phyloP scores from a whole-genome alignment of 2,113 vertebrate species.

The Hucho hucho region DNA sequence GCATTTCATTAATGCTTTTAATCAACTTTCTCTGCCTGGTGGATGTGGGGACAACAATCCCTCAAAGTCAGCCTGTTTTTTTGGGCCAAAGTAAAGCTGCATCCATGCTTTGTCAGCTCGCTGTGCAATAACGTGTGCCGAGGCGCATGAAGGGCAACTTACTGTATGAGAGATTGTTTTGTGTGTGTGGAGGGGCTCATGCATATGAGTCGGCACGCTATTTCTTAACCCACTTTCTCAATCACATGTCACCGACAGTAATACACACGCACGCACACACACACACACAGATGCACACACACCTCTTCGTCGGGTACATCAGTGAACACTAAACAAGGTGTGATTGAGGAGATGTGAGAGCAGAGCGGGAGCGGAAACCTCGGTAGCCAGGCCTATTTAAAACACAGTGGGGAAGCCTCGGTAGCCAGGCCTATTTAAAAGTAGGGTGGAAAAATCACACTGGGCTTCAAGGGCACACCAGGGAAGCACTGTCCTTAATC shows the following conservation, averaged over 20 bases:
- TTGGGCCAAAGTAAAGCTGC: constrained; percentile 45
- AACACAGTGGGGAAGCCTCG: constrained; percentile 16
- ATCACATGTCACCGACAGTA: constrained; percentile 28
- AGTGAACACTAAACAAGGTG: constrained; percentile 25
- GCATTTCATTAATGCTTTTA: constrained; percentile 53
- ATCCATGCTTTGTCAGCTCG: constrained; percentile 27
- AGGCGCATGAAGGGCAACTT: constrained; percentile 6
- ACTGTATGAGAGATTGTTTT: constrained; percentile 22
- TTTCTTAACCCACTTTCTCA: constrained; percentile 46
- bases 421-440: too few relatives aligned
- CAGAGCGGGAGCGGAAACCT: constrained; percentile 6
- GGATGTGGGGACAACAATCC: constrained; percentile 27
- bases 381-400: constrained; percentile 40
- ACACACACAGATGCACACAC: neutral
- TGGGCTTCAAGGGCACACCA: constrained; percentile 37
- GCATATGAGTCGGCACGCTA: constrained; percentile 50
- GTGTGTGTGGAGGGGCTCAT: constrained; percentile 23
- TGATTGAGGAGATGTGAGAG: constrained; percentile 36
- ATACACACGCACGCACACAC: neutral
- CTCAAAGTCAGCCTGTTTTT: constrained; percentile 66
- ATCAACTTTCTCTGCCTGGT: constrained; percentile 47
- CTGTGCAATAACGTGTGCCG: constrained; percentile 6
- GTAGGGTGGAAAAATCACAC: constrained; percentile 40
- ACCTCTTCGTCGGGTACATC: neutral
- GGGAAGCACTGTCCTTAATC: constrained; percentile 34